phyloP scores from a whole-genome alignment of 92 coral and sea anemone genomes.

The Paramuricea clavata region DNA sequence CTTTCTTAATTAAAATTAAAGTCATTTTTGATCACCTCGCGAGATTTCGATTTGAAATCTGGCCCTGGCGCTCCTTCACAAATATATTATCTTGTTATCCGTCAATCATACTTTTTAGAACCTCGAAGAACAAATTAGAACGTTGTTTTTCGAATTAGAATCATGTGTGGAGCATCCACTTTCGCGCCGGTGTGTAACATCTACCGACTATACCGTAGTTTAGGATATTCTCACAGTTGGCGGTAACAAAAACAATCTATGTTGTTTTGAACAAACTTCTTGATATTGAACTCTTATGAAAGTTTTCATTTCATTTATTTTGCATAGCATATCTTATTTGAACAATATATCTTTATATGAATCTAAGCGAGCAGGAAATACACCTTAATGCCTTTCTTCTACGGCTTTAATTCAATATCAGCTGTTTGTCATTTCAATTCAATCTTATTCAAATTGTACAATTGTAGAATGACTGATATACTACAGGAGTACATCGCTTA shows the following conservation, averaged over 20 bases:
- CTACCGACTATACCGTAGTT: not conserved
- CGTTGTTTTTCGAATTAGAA: not conserved
- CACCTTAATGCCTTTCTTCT: not conserved
- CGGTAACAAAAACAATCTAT: not conserved
- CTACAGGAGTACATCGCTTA: not conserved
- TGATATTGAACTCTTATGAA: not conserved
- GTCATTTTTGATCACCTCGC: constrained; percentile 3
- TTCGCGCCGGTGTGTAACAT: not conserved
- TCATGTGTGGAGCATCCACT: not conserved
- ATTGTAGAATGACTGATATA: constrained; percentile 11
- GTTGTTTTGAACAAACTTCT: not conserved
- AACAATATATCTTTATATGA: not conserved
- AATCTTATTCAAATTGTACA: constrained; percentile 24
- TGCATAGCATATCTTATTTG: not conserved
- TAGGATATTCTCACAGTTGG: constrained; percentile 9
- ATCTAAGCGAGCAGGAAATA: not conserved
- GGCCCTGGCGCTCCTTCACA: not conserved
- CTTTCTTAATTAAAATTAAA: constrained; percentile 3
- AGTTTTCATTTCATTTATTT: not conserved
- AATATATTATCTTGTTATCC: not conserved
- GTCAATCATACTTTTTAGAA: not conserved
- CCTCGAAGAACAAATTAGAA: not conserved
- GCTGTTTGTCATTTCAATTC: constrained; percentile 14
- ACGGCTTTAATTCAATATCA: constrained; percentile 3
- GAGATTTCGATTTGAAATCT: not conserved